Conservation (phyloP, 1,140 invertebrate genomes). For the Calliphora vicina region DNA sequence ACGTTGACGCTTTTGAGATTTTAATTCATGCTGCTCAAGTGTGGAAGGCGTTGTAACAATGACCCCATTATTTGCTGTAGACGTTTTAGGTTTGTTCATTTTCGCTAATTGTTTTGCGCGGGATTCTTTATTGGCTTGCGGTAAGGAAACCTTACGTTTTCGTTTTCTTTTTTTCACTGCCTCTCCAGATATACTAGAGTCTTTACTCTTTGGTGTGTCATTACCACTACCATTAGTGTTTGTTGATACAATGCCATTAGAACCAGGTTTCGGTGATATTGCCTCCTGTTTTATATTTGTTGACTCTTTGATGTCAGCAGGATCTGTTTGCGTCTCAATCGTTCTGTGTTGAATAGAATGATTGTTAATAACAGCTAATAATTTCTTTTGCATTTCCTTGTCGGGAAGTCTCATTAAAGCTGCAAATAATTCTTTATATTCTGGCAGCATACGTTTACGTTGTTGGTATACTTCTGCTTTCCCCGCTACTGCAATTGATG, state of each 20-base stretch:
- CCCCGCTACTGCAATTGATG: not conserved
- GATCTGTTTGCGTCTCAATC: slow-evolving; percentile 34
- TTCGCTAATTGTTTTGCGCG: slow-evolving; percentile 46
- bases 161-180: slow-evolving; percentile 50
- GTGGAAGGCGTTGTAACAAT: not conserved
- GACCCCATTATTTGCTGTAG: not conserved
- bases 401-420: slow-evolving; percentile 52
- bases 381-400: slow-evolving; percentile 54
- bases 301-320: not conserved
- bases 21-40: not conserved
- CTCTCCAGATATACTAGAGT: slow-evolving; percentile 44
- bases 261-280: no score
- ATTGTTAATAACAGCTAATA: slow-evolving; percentile 37
- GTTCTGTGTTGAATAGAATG: not conserved
- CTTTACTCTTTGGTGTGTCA: not conserved
- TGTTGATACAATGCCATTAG: not conserved
- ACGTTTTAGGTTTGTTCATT: slow-evolving; percentile 16
- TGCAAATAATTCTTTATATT: slow-evolving; percentile 55
- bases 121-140: slow-evolving; percentile 54
- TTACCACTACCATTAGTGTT: not conserved
- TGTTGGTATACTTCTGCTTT: slow-evolving; percentile 43
- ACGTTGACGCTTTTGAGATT: not conserved
- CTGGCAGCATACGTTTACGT: slow-evolving; percentile 47
- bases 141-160: slow-evolving; percentile 53
- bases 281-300: not conserved